Evolutionary conservation across 2,797 vertebrate genomes (phyloP), one percentile per base, ranked within the genome.

Genomic region (Poeciliopsis turneri): DNA sequence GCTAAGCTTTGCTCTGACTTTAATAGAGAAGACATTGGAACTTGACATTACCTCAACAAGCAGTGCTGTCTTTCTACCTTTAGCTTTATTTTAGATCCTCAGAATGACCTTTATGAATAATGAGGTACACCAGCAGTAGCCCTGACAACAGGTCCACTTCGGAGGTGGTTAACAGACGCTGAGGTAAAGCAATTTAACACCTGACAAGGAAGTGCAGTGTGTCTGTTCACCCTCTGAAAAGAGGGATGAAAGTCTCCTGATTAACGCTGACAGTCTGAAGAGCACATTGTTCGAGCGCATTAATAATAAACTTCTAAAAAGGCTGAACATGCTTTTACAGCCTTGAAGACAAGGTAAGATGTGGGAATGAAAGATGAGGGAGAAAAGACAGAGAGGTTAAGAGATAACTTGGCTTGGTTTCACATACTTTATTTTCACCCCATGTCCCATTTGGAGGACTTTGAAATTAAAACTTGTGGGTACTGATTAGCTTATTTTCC

Each of bases 101-200:
- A 79, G 15, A 78, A 83, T 93, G 92, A 95, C 93, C 93, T 94
- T 94, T 92, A 92, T 93, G 86, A 93, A 91, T 92, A 92, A 93
- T 90, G 86, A 92, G 89, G 82, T 79, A 78, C 75, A 84, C 86
- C 76, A 80, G 83, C 89, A 87, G 91, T 90, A 92, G 92, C 90
- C 74, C 86, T 92, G 86, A 87, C 84, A 81, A 91, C 78, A 59
- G 81, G 82, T 88, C 90, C 89, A 86, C 82, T 80, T 86, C 59
- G 68, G 77, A 87, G 85, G 86, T 73, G 46, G 83, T 78, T 82
- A 89, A 89, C 82, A 88, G 85, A 78, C 76, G 77, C 72, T 6
- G 39, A 83, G 82, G 82, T 84, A 74, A 90, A 88, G 80, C 78
- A 89, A 89, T 90, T 89, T 84, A 90, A 81, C 83, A 86, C 78